Conservation (phyloP, 2,113 vertebrate species). For the Gobio gobio region DNA sequence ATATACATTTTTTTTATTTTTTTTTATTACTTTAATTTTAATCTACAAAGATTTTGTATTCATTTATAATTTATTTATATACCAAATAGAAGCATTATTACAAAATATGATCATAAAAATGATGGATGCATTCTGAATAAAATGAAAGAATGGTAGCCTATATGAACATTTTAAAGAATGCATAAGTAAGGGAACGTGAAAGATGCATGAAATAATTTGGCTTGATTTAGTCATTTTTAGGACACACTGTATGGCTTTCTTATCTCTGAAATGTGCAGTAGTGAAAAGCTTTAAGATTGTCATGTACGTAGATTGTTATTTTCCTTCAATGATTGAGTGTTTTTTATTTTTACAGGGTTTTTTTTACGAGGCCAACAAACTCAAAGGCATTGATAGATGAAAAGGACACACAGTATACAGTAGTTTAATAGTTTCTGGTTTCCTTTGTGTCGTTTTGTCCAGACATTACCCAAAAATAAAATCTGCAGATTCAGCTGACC, state of each 20-base stretch:
- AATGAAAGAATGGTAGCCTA: background rate
- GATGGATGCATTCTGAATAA: background rate
- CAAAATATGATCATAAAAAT: background rate
- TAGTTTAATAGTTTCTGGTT: slow-evolving; percentile 13
- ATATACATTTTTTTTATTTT: too few relatives aligned
- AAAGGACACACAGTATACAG: background rate
- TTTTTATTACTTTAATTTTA: background rate
- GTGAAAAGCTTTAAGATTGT: too few relatives aligned
- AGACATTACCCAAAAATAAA: slow-evolving; percentile 3
- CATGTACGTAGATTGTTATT: too few relatives aligned
- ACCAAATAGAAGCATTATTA: background rate
- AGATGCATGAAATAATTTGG: background rate
- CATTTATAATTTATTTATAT: background rate
- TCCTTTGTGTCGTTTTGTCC: slow-evolving; percentile 8
- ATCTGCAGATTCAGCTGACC: slow-evolving; percentile 35
- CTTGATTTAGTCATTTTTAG: background rate
- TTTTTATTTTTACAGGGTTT: too few relatives aligned
- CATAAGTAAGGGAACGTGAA: background rate
- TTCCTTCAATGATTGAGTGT: too few relatives aligned
- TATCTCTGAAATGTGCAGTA: too few relatives aligned
- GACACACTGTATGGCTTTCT: too few relatives aligned
- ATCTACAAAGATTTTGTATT: background rate
- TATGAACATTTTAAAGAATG: background rate
- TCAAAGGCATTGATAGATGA: background rate
- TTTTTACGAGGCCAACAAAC: background rate